Base-by-base conservation (phyloP, 2,888 invertebrate genomes). In the Eupithecia subumbrata region DNA sequence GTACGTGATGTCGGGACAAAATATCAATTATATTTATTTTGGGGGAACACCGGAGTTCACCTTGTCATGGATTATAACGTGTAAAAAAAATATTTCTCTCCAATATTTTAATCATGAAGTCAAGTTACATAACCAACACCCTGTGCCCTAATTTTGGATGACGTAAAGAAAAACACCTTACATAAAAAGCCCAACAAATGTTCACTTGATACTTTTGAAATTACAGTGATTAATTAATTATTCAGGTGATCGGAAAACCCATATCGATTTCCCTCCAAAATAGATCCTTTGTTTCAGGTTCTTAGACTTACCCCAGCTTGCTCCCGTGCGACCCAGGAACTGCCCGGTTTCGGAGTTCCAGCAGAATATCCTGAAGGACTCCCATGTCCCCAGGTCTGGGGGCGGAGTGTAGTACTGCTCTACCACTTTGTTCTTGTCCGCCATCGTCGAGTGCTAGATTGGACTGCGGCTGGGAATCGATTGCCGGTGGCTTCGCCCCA, bases 271-370 rank as follows among this genome's bases (percentile, higher is more conserved):
- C 91, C 91, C 91, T 87, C 89, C 89, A 88, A 90, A 89, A 87
- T 64, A 70, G 52, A 69, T 52, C 71, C 74, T 74, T 81, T 77
- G 70, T 73, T 76, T 67, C 64, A 48, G 71, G 30, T 63, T 40
- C 18, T 69, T 80, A 79, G 72, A 97, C 98, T 98, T 91, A 98
- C 98, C 98, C 99, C 99, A 99, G 95, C 98, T 98, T 89, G 97
- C 95, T 85, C 97, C 98, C 80, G 98, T 98, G 86, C 99, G 96
- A 85, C 99, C 99, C 85, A 99, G 95, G 92, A 98, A 97, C 95
- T 98, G 98, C 88, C 97, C 97, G 79, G 98, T 98, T 94, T 98
- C 98, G 85, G 97, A 96, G 95, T 99, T 98, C 97, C 97, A 99
- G 83, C 99, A 91, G 96, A 98, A 99, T 88, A 96, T 95, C 92